A percentile compares a stretch with the other conserved stretches of the same genome.
These are phyloP conservation scores for Sebastes cheni DNA, from an alignment of 2,797 vertebrate genomes.

Conservation along the genomic window DNA sequence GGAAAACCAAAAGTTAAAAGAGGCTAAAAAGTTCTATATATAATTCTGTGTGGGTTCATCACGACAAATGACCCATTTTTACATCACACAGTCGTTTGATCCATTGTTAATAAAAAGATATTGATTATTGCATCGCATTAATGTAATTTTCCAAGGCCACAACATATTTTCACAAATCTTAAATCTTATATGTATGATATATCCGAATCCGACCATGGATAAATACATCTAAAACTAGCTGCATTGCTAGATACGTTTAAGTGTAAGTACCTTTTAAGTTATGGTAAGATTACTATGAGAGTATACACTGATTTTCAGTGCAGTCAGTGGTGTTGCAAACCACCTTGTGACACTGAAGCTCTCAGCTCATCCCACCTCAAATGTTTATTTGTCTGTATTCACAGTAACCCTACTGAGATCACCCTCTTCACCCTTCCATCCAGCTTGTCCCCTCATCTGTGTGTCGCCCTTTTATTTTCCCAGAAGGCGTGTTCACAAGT, in stretches of 20 bases:
- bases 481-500: conserved; percentile 31
- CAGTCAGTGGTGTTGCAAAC: not conserved
- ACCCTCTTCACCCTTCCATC: not conserved
- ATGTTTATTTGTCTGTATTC: not conserved
- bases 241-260: not conserved
- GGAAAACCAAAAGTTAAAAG: not conserved
- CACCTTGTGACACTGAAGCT: not conserved
- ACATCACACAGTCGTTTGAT: not conserved
- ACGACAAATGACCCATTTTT: not conserved
- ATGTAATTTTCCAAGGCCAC: not conserved
- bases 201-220: not conserved
- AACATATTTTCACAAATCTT: not conserved
- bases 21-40: not conserved
- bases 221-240: not conserved
- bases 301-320: not conserved
- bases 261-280: not conserved
- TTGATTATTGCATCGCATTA: not conserved
- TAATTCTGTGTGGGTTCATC: not conserved
- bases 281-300: not conserved
- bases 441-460: conserved; percentile 1
- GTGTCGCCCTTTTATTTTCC: not conserved
- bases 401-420: not conserved
- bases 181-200: no score
- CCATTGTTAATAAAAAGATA: not conserved
- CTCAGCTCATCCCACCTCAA: not conserved